phyloP scores from a whole-genome alignment of 2,888 invertebrate genomes.

The Eupsilia transversa region DNA sequence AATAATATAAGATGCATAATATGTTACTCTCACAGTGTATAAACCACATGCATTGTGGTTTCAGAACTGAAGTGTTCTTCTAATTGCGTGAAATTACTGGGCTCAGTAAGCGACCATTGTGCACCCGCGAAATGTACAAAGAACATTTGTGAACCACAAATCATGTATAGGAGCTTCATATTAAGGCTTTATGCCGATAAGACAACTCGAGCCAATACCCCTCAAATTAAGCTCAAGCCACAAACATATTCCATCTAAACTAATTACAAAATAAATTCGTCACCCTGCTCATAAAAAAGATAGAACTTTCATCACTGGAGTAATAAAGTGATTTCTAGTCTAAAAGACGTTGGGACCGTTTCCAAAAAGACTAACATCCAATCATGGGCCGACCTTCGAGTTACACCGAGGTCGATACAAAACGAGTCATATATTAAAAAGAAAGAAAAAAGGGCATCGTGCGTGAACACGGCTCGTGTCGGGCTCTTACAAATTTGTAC shows the following conservation, averaged over 20 bases:
- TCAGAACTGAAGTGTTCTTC: constrained; percentile 7
- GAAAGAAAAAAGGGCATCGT: constrained; percentile 67
- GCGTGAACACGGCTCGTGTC: constrained; percentile 77
- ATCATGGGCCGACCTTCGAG: constrained; percentile 73
- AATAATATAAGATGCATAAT: background rate
- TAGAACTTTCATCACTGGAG: constrained; percentile 53
- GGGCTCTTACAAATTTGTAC: constrained; percentile 84
- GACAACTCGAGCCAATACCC: background rate
- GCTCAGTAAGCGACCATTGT: constrained; percentile 8
- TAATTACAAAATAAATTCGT: constrained; percentile 27
- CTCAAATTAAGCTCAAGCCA: constrained; percentile 7
- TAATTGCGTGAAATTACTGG: constrained; percentile 26
- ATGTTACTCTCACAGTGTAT: constrained; percentile 1
- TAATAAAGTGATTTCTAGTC: constrained; percentile 65
- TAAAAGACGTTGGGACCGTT: constrained; percentile 31
- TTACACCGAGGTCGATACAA: constrained; percentile 76
- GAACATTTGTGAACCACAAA: constrained; percentile 25
- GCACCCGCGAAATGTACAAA: constrained; percentile 4
- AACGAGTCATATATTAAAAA: constrained; percentile 75
- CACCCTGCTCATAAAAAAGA: constrained; percentile 29
- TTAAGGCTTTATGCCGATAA: constrained; percentile 4
- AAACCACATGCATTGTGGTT: constrained; percentile 21
- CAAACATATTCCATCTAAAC: constrained; percentile 6
- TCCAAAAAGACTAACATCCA: constrained; percentile 63
- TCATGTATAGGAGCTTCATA: background rate